Evolutionary conservation across 2,113 vertebrate species (phyloP).

Genomic region (Perca schrenkii): DNA sequence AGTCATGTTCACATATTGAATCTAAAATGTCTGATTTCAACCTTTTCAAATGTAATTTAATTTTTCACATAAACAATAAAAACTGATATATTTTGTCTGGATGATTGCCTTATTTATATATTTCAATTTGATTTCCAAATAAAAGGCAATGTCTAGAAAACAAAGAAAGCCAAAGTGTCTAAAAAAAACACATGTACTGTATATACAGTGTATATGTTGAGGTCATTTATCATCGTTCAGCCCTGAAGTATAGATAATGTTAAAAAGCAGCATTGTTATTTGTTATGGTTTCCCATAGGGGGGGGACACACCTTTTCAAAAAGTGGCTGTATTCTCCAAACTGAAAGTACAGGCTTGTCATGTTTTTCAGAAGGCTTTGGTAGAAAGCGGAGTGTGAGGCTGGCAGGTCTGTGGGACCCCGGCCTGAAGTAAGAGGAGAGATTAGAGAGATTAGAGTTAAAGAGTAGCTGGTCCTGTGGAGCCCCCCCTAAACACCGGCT

Average conservation of each 20-base stretch:
- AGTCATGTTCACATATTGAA: background rate
- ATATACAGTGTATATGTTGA: background rate
- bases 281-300: conserved; percentile 7
- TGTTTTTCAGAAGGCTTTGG: background rate
- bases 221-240: background rate
- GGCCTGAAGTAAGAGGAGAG: conserved; percentile 68
- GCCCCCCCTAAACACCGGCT: conserved; percentile 75
- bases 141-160: background rate
- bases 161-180: no score
- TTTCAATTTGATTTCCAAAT: background rate
- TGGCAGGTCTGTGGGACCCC: conserved; percentile 67
- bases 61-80: background rate
- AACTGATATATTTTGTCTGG: background rate
- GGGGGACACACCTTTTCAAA: background rate
- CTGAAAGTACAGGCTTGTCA: conserved; percentile 28
- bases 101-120: background rate
- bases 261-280: background rate
- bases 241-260: background rate
- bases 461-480: conserved; percentile 74
- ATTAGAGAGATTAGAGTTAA: conserved; percentile 79
- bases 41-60: background rate
- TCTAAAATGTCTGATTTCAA: background rate
- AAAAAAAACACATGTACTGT: background rate
- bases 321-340: background rate
- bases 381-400: conserved; percentile 28